Evolutionary conservation across 2,888 invertebrate species (phyloP).

Genomic region (Heliconius cydno): DNA sequence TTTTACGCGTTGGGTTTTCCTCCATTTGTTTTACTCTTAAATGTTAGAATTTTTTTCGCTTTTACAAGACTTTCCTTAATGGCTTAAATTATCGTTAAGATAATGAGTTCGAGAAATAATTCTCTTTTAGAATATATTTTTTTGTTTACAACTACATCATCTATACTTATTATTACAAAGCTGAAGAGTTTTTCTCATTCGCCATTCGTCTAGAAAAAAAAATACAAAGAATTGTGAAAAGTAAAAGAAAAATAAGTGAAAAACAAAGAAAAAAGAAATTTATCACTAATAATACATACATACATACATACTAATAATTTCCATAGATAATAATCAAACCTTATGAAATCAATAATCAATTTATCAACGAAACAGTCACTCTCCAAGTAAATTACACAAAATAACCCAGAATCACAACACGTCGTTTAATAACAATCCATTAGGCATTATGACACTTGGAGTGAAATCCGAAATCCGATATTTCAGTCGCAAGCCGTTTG

Average conservation of each 20-base stretch:
- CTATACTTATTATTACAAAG: no score
- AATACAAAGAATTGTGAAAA: no score
- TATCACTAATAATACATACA: background rate
- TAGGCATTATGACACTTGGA: slow-evolving; percentile 37
- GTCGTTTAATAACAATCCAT: slow-evolving; percentile 42
- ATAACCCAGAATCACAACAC: slow-evolving; percentile 3
- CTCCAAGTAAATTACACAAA: background rate
- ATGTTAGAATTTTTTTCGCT: slow-evolving; percentile 7
- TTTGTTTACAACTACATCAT: background rate
- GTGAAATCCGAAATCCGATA: slow-evolving; percentile 47
- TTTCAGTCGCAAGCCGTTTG: slow-evolving; percentile 64
- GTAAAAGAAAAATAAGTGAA: no score
- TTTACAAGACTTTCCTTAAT: background rate
- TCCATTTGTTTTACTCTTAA: slow-evolving; percentile 11
- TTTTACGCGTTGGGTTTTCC: slow-evolving; percentile 30
- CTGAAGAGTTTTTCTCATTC: no score
- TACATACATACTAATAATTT: background rate
- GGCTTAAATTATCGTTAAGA: slow-evolving; percentile 3
- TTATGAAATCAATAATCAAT: background rate
- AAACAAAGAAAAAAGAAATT: no score
- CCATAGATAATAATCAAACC: background rate
- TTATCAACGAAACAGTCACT: background rate
- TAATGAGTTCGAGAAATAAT: background rate
- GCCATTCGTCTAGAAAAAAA: no score
- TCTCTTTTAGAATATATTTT: background rate